Evolutionary conservation across 1,140 invertebrate genomes (phyloP).

Genomic region (Cyphomyrmex costatus): DNA sequence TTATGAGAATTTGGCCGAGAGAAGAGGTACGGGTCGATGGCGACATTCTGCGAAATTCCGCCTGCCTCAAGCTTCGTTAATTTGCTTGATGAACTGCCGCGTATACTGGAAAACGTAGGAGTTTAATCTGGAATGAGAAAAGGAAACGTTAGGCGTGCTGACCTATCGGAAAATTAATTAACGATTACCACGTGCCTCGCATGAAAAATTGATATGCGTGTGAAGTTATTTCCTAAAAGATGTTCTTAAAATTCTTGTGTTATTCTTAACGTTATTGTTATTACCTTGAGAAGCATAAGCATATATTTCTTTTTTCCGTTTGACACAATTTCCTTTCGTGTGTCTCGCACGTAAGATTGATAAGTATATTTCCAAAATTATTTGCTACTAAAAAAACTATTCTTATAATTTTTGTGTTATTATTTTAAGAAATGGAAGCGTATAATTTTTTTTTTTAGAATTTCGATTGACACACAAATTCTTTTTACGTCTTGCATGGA

Average conservation of each 20-base stretch:
- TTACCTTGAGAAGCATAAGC: not conserved
- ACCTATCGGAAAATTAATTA: slow-evolving; percentile 30
- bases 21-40: not conserved
- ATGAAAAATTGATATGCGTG: slow-evolving; percentile 6
- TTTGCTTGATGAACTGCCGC: slow-evolving; percentile 17
- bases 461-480: too few relatives aligned
- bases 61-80: not conserved
- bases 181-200: slow-evolving; percentile 7
- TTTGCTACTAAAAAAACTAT: not conserved
- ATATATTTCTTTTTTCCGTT: not conserved
- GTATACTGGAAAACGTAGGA: not conserved
- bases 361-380: slow-evolving; percentile 11
- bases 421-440: not conserved
- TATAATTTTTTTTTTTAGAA: not conserved
- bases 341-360: not conserved
- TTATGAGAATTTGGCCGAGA: slow-evolving; percentile 13
- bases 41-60: not conserved
- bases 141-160: not conserved
- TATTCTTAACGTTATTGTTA: not conserved
- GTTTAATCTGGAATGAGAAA: slow-evolving; percentile 14
- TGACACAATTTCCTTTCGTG: too few relatives aligned
- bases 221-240: too few relatives aligned
- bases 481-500: too few relatives aligned
- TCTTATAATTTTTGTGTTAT: not conserved
- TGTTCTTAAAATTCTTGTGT: too few relatives aligned